Base-by-base conservation (phyloP, 2,113 vertebrate genomes). In the Erythrocercus mccallii region DNA sequence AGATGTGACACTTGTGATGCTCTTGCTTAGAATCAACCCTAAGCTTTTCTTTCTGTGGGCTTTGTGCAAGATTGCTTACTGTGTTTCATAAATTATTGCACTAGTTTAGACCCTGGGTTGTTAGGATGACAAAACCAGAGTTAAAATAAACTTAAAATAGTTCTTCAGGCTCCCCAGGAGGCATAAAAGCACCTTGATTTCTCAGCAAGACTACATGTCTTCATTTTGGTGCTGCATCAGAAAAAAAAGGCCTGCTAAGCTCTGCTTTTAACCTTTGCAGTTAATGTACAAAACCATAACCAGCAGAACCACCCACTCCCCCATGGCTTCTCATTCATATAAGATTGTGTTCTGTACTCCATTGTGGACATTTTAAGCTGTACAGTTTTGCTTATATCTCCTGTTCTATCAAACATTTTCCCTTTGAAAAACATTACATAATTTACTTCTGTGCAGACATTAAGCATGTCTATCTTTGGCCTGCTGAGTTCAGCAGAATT, bases 91-190 rank as follows among this genome's bases (percentile, higher is more conserved):
- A 94, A 89, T 53, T 45, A 56, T 89, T 64, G 8, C 56, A 27
- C 12, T 5, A 7, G 11, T 72, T 71, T 81, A 68, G 48, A 92
- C 50, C 13, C 50, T 72, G 9, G 2, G 6, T 64, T 65, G 31
- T 44, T 48, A 11, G 12, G 15, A 65, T 57, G 37, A 56, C 0
- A 47, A 72, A 81, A 42, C 0, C 0, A 2, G 20, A 53, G 12
- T 57, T 61, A 70, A 93, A 91, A 45, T 50, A 56, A 64, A 61
- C 9, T 44, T 57, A 71, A 72, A 6, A 6, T 22, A 72, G 9
- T 31, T 77, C 27, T 83, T 81, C 31, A 15, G 10, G 9, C 7
- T 83, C 38, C n/a, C 10, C 13, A 62, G 25, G 65, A 58, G 72
- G 23, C 10, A 35, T 30, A 65, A 48, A 30, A 23, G 0, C 3